Conservation (phyloP, 2,888 invertebrate genomes). For the Lasioglossum pauxillum region DNA sequence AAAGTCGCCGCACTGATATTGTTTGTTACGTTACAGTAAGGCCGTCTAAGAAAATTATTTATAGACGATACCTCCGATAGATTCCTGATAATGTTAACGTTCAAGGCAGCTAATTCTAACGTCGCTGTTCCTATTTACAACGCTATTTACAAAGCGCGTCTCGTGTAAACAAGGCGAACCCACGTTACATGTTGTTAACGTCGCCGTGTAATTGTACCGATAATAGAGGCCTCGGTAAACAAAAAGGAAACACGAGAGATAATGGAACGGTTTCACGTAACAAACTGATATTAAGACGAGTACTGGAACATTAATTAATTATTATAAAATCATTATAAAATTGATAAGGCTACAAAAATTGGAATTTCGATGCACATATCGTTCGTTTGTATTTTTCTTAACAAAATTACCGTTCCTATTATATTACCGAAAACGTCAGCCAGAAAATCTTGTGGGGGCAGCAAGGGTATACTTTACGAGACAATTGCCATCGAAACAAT, state of each 20-base stretch:
- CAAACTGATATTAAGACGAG: too few relatives aligned
- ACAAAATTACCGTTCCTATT: too few relatives aligned
- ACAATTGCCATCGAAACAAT: background rate
- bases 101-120: background rate
- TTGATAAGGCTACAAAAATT: too few relatives aligned
- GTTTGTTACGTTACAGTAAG: background rate
- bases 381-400: too few relatives aligned
- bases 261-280: conserved; percentile 5
- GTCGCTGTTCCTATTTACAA: background rate
- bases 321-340: too few relatives aligned
- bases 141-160: background rate
- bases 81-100: background rate
- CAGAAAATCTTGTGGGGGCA: background rate
- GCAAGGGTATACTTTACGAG: background rate
- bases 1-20: background rate
- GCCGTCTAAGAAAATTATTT: conserved; percentile 7
- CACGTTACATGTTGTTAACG: background rate
- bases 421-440: background rate
- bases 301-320: background rate
- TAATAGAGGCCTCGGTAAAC: background rate
- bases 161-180: conserved; percentile 1
- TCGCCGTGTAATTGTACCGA: background rate
- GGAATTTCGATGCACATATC: too few relatives aligned
- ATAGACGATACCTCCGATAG: background rate
- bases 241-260: conserved; percentile 7